phyloP scores from a whole-genome alignment of 2,797 vertebrate species.

The Xenentodon cancila region DNA sequence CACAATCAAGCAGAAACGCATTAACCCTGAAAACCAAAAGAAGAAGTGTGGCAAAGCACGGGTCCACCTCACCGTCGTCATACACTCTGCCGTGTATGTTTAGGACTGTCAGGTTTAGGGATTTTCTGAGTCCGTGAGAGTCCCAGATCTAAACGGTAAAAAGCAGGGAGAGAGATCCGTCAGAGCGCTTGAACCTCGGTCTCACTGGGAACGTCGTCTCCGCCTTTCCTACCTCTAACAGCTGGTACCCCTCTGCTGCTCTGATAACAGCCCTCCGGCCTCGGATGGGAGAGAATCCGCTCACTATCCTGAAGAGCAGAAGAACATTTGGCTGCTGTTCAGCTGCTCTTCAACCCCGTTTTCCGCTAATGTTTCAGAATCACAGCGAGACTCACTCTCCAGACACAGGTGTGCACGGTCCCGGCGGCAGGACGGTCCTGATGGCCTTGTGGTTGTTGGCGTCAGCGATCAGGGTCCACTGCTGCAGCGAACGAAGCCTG shows the following conservation, averaged over 20 bases:
- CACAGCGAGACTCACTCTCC: slow-evolving; percentile 64
- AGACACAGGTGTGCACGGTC: slow-evolving; percentile 55
- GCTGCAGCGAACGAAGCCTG: slow-evolving; percentile 71
- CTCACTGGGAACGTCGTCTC: neutral
- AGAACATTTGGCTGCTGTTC: neutral
- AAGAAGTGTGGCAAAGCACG: too few species aligned
- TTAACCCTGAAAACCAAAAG: neutral
- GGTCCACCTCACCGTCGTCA: slow-evolving; percentile 69
- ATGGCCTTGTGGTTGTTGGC: slow-evolving; percentile 46
- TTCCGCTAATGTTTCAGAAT: neutral
- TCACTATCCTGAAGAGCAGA: slow-evolving; percentile 52
- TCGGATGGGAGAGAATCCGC: slow-evolving; percentile 50
- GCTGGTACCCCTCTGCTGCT: slow-evolving; percentile 57
- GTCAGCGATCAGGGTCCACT: slow-evolving; percentile 74
- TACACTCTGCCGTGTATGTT: slow-evolving; percentile 79
- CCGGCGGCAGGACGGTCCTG: slow-evolving; percentile 55
- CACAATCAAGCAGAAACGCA: neutral
- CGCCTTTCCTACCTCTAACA: slow-evolving; percentile 69
- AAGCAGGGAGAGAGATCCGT: neutral
- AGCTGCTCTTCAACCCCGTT: too few species aligned
- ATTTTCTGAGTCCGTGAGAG: slow-evolving; percentile 67
- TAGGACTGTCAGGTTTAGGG: slow-evolving; percentile 74
- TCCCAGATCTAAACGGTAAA: slow-evolving; percentile 75
- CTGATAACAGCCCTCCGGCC: slow-evolving; percentile 65
- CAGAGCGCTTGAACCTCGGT: neutral